Evolutionary conservation across 2,797 vertebrate species (phyloP), one percentile per base, ranked within the genome.

Genomic region (Danio kyathit): DNA sequence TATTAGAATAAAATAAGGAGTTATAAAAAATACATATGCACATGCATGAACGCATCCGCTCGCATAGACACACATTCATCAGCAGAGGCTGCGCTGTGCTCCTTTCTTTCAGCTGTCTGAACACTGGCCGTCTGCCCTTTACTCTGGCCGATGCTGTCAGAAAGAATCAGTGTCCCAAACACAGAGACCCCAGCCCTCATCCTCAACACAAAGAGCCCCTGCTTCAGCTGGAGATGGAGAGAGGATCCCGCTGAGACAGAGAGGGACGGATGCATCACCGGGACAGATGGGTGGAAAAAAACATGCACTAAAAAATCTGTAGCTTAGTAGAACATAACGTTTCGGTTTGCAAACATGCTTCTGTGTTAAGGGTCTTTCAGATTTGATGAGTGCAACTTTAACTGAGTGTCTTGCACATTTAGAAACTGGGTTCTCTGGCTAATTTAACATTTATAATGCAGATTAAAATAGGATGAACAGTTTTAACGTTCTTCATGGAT

Each of bases 61-160:
- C 43, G 63, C 56, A 76, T 59, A 76, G 54, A 80, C 57, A 54
- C 74, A 48, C 74, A 60, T 65, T 64, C 17, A 49, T 40, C 16
- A 49, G 67, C 70, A 76, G 69, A 52, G 67, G 69, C 48, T 71
- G 61, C 9, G 74, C 60, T 84, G 65, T 66, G 69, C 63, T 83
- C 75, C 78, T 83, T 83, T 79, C 81, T 54, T 82, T 86, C 83
- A 88, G 85, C 82, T 85, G 80, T 83, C 70, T 83, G 79, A 85
- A 77, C 75, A 73, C 82, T 86, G 87, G 87, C 87, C 76, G 70
- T 63, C 76, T 86, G 87, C 85, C 85, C 85, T 86, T 85, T 85
- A 82, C 80, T 81, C 75, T 79, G 82, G 83, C 77, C 83, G 72
- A 56, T 59, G 60, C 85, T 88, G 87, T 88, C 85, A 88, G 82